phyloP scores from a whole-genome alignment of 2,113 vertebrate species.

The Ahaetulla prasina region DNA sequence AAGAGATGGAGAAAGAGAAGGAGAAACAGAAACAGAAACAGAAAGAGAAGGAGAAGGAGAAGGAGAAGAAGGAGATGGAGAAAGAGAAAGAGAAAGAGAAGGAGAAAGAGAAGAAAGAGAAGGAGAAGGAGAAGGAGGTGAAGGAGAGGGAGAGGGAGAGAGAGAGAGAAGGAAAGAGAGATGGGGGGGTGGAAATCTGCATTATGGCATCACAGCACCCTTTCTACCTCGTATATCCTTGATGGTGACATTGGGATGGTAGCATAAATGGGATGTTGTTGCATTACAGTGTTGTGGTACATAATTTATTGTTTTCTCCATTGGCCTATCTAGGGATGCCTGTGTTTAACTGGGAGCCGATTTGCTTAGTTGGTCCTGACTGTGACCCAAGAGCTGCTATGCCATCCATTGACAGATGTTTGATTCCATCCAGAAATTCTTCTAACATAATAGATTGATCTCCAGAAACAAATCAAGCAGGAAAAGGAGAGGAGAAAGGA shows the following conservation, averaged over 20 bases:
- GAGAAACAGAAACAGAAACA: too few relatives aligned
- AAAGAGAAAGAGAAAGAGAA: too few relatives aligned
- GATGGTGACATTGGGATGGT: background rate
- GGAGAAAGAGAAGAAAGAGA: too few relatives aligned
- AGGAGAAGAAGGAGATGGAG: too few relatives aligned
- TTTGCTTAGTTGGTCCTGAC: background rate
- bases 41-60: too few relatives aligned
- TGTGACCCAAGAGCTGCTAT: background rate
- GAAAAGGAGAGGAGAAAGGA: background rate
- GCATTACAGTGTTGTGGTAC: background rate
- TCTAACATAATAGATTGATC: background rate
- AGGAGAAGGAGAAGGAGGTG: too few relatives aligned
- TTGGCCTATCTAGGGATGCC: too few relatives aligned
- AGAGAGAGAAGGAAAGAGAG: too few relatives aligned
- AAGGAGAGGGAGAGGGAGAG: too few relatives aligned
- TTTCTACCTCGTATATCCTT: background rate
- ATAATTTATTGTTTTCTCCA: too few relatives aligned
- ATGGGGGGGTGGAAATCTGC: too few relatives aligned
- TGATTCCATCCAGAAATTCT: background rate
- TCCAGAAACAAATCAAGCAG: constrained; percentile 1
- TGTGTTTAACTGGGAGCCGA: background rate
- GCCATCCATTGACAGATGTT: background rate
- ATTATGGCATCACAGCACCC: background rate
- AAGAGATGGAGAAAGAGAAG: too few relatives aligned
- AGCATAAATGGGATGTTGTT: background rate